phyloP scores from a whole-genome alignment of 2,888 invertebrate genomes.

The Erebia ligea region DNA sequence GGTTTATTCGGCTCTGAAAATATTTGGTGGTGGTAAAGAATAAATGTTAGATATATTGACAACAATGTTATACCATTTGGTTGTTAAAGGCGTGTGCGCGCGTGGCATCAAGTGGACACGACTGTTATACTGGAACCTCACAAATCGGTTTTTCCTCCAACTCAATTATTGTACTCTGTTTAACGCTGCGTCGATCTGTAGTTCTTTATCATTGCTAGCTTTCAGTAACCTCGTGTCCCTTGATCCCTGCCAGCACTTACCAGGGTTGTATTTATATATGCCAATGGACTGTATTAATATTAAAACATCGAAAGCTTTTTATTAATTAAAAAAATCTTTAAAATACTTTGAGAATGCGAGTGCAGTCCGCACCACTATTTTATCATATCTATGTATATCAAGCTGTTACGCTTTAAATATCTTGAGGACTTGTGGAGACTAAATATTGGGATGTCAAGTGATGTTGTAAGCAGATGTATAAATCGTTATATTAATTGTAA shows the following conservation, averaged over 20 bases:
- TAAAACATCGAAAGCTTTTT: constrained; percentile 40
- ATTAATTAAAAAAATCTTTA: constrained; percentile 43
- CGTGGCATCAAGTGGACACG: constrained; percentile 76
- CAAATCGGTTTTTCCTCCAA: constrained; percentile 56
- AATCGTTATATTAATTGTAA: constrained; percentile 76
- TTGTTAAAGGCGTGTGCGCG: constrained; percentile 63
- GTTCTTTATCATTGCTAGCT: constrained; percentile 68
- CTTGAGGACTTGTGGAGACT: constrained; percentile 66
- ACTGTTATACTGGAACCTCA: constrained; percentile 60
- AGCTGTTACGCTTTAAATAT: constrained; percentile 61
- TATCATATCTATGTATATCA: constrained; percentile 52
- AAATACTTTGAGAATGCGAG: constrained; percentile 49
- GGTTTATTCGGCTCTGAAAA: constrained; percentile 94
- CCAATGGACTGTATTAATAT: constrained; percentile 64
- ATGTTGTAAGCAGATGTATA: constrained; percentile 74
- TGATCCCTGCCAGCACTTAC: constrained; percentile 76
- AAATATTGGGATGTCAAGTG: constrained; percentile 76
- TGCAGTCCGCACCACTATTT: constrained; percentile 52
- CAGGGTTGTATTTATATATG: constrained; percentile 74
- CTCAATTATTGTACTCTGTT: constrained; percentile 53
- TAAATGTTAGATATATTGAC: constrained; percentile 61
- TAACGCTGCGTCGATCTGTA: constrained; percentile 63
- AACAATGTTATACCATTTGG: constrained; percentile 60
- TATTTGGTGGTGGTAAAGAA: constrained; percentile 90
- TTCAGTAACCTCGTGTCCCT: constrained; percentile 79